phyloP scores from a whole-genome alignment of 2,888 invertebrate species.

The Pseudoips prasinana region DNA sequence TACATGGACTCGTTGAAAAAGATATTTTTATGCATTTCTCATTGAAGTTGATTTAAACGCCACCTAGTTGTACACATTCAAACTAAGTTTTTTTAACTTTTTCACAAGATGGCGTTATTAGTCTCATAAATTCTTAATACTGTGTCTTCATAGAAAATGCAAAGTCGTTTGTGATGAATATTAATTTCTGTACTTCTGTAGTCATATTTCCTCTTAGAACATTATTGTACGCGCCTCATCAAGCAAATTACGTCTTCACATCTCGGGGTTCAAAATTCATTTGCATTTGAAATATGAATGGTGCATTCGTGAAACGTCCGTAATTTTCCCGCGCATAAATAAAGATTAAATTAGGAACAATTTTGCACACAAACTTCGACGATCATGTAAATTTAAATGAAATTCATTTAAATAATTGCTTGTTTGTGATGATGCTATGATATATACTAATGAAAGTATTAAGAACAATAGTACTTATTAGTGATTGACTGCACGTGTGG shows the following conservation, averaged over 20 bases:
- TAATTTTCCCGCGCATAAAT: conserved; percentile 27
- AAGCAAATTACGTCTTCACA: conserved; percentile 50
- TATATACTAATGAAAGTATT: too few relatives aligned
- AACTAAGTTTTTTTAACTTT: conserved; percentile 6
- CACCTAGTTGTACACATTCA: conserved; percentile 30
- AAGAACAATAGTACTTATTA: too few relatives aligned
- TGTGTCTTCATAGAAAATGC: conserved; percentile 14
- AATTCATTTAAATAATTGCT: conserved; percentile 8
- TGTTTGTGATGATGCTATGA: too few relatives aligned
- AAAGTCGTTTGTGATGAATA: conserved; percentile 42
- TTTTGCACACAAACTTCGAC: conserved; percentile 22
- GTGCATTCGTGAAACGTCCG: conserved; percentile 38
- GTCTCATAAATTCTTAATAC: conserved; percentile 7
- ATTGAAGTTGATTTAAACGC: too few relatives aligned
- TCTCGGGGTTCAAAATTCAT: conserved; percentile 39
- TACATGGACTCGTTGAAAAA: conserved; percentile 15
- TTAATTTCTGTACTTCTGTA: conserved; percentile 39
- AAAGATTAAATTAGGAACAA: conserved; percentile 22
- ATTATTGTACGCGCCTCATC: conserved; percentile 41
- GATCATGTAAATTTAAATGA: conserved; percentile 19
- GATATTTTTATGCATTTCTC: conserved; percentile 14
- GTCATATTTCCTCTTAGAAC: conserved; percentile 36
- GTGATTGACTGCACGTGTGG: too few relatives aligned
- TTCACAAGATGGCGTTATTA: conserved; percentile 37
- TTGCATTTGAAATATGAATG: conserved; percentile 53